Evolutionary conservation across 2,113 vertebrate genomes (phyloP).

Genomic region (Amphilophus citrinellus): DNA sequence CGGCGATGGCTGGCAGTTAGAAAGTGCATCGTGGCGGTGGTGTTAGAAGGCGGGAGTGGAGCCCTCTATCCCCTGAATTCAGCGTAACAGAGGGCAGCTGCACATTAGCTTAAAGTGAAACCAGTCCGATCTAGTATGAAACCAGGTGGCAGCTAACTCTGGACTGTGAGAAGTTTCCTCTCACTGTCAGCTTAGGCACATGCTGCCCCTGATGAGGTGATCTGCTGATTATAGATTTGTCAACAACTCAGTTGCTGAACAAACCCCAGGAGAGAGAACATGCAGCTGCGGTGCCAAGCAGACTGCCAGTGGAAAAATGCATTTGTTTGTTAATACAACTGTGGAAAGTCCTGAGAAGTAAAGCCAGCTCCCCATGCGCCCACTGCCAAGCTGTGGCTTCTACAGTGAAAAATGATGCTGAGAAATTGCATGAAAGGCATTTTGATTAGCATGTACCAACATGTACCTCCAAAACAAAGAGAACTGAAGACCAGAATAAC

Average conservation of each 20-base stretch:
- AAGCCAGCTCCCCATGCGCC: slow-evolving; percentile 54
- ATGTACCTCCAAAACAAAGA: slow-evolving; percentile 71
- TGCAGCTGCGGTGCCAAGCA: slow-evolving; percentile 53
- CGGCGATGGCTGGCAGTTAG: slow-evolving; percentile 19
- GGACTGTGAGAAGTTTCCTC: slow-evolving; percentile 69
- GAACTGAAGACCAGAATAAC: slow-evolving; percentile 61
- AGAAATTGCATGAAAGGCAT: slow-evolving; percentile 69
- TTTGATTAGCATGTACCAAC: slow-evolving; percentile 73
- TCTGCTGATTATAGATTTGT: slow-evolving; percentile 75
- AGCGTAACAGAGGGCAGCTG: slow-evolving; percentile 27
- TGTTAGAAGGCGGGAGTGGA: slow-evolving; percentile 44
- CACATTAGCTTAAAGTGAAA: slow-evolving; percentile 65
- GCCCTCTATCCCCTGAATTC: slow-evolving; percentile 34
- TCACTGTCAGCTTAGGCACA: slow-evolving; percentile 50
- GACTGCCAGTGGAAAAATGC: slow-evolving; percentile 65
- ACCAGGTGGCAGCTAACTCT: slow-evolving; percentile 75
- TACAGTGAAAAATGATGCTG: slow-evolving; percentile 60
- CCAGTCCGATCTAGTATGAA: slow-evolving; percentile 60
- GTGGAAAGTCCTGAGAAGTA: slow-evolving; percentile 71
- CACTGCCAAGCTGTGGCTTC: slow-evolving; percentile 67
- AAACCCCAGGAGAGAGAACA: slow-evolving; percentile 60
- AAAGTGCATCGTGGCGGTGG: slow-evolving; percentile 48
- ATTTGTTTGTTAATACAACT: slow-evolving; percentile 73
- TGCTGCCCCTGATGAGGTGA: slow-evolving; percentile 63
- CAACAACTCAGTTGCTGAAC: slow-evolving; percentile 68